A percentile compares a stretch with the other conserved stretches of the same genome.
Conservation (phyloP, 2,113 vertebrate genomes). For the Pituophis catenifer region DNA sequence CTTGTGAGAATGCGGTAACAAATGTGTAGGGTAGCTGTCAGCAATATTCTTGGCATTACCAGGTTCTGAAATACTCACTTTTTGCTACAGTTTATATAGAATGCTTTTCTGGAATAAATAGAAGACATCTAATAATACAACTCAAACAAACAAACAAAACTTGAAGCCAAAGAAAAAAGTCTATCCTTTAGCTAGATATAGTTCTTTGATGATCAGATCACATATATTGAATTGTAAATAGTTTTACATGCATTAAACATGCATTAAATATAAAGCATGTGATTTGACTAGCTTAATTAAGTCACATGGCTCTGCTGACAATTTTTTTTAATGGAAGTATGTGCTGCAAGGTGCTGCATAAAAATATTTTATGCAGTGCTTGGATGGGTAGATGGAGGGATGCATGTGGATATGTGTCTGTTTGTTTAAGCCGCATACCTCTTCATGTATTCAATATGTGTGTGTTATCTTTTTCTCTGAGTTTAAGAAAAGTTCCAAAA, state of each 20-base stretch:
- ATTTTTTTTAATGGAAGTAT: neutral
- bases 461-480: neutral
- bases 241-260: neutral
- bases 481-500: neutral
- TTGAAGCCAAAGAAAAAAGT: neutral
- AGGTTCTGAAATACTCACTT: conserved; percentile 33
- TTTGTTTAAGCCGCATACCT: neutral
- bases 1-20: conserved; percentile 36
- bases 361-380: neutral
- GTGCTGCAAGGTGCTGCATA: neutral
- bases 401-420: neutral
- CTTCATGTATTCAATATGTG: neutral
- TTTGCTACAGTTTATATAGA: conserved; percentile 38
- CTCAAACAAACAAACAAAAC: neutral
- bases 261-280: neutral
- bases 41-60: conserved; percentile 44
- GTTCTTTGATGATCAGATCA: neutral
- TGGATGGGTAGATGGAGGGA: neutral
- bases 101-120: conserved; percentile 34
- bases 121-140: neutral
- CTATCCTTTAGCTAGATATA: neutral
- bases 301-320: neutral
- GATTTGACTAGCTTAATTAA: neutral
- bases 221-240: neutral
- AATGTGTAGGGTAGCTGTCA: conserved; percentile 36